Conservation (phyloP, 1,140 invertebrate species). For the Zeugodacus cucurbitae region DNA sequence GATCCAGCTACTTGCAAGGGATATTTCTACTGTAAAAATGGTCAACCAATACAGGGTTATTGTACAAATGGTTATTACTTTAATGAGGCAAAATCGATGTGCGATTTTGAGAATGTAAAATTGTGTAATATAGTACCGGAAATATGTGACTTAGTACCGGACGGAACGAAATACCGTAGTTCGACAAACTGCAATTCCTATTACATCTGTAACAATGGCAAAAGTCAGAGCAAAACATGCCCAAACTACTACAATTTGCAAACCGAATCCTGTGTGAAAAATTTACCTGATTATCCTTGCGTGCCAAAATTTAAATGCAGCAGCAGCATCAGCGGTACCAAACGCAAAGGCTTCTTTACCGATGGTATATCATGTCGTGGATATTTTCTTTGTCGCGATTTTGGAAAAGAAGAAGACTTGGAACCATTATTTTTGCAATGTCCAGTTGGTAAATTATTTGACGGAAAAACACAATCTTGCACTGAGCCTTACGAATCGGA, state of each 20-base stretch:
- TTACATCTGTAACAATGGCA: conserved; percentile 50
- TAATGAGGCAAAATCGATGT: conserved; percentile 48
- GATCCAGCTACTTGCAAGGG: conserved; percentile 54
- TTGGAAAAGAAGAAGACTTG: conserved; percentile 48
- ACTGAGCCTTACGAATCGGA: conserved; percentile 47
- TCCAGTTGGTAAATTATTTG: conserved; percentile 52
- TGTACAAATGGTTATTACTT: conserved; percentile 52
- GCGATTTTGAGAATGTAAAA: conserved; percentile 48
- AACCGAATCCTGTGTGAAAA: conserved; percentile 42
- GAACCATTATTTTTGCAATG: conserved; percentile 55
- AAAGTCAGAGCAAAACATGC: conserved; percentile 42
- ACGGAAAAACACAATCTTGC: conserved; percentile 46
- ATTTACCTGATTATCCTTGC: conserved; percentile 47
- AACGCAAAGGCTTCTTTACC: conserved; percentile 40
- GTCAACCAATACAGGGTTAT: conserved; percentile 42
- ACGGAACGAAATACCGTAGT: conserved; percentile 49
- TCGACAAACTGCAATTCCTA: conserved; percentile 53
- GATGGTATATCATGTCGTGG: conserved; percentile 57
- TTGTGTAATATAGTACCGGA: conserved; percentile 53
- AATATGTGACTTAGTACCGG: conserved; percentile 56
- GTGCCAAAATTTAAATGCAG: conserved; percentile 48
- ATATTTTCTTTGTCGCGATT: conserved; percentile 52
- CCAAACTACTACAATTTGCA: conserved; percentile 53
- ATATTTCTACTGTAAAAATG: conserved; percentile 54
- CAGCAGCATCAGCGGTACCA: not conserved